Evolutionary conservation across 2,797 vertebrate genomes (phyloP).

Genomic region (Acanthornis magna): DNA sequence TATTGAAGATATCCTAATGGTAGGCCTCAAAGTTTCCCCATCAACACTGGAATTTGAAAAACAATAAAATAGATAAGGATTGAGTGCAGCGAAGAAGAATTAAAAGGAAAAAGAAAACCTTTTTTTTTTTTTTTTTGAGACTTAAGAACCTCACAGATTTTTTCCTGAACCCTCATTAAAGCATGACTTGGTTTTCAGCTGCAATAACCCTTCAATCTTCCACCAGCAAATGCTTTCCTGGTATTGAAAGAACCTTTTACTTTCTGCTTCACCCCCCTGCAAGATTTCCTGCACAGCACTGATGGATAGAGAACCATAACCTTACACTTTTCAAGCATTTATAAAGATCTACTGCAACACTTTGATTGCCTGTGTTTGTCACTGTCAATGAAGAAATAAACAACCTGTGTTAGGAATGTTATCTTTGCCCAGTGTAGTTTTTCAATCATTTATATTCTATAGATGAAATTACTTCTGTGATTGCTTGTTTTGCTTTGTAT

Average conservation of each 20-base stretch:
- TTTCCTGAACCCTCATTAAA: conserved; percentile 23
- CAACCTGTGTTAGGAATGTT: not conserved
- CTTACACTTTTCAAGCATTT: not conserved
- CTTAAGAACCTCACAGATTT: not conserved
- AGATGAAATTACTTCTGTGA: not conserved
- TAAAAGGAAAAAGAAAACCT: not conserved
- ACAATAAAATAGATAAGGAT: not conserved
- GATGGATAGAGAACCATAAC: not conserved
- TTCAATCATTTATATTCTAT: not conserved
- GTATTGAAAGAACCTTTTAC: conserved; percentile 1
- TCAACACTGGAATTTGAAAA: not conserved
- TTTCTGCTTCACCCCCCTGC: not conserved
- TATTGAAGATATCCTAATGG: not conserved
- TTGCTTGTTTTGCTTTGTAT: not conserved
- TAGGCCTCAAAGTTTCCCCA: not conserved
- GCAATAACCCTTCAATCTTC: not conserved
- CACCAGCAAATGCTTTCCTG: not conserved
- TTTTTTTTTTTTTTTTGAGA: not conserved
- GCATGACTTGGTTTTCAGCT: not conserved
- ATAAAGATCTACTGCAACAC: not conserved
- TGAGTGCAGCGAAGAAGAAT: not conserved
- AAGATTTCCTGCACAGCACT: not conserved
- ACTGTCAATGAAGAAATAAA: conserved; percentile 51
- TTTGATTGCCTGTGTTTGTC: not conserved
- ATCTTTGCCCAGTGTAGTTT: not conserved